Base-by-base conservation (phyloP, 2,797 vertebrate species). In the Lacerta viridis region DNA sequence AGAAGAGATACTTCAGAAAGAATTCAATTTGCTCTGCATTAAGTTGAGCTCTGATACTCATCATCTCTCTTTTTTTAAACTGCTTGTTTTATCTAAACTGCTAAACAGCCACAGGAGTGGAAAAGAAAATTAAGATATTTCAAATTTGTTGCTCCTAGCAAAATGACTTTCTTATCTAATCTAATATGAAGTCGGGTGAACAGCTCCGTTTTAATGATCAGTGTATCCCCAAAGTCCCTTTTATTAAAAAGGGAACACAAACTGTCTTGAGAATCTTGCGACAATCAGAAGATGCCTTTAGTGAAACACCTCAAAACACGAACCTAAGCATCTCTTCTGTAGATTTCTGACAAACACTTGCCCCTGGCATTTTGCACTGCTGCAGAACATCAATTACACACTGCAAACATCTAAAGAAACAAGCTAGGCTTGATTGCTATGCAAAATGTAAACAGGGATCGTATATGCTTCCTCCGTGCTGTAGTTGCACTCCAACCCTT, bases 101-200 rank as follows among this genome's bases (percentile, higher is more conserved):
- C 93, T 96, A 92, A 95, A 87, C 89, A 97, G 95, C 95, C 96
- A 96, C 94, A 92, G 94, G 95, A 95, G 84, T 0, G 29, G 88
- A 93, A 94, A 94, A 94, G 95, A 97, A 97, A 97, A 97, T 97
- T 94, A 97, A 96, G 96, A 96, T 94, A 97, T 97, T 97, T 96
- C 94, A 95, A 96, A 96, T 96, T 96, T 96, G 95, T 97, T 97
- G 95, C 97, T 97, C 93, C 95, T 96, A 96, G 97, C 96, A 97
- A 96, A 97, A 97, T 95, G 41, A 95, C 95, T 97, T 97, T 93
- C 95, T 96, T 97, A 97, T 97, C 97, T 97, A 94, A 96, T 96
- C 96, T 97, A 97, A 96, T 95, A 95, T 96, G 95, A 94, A 92
- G 75, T 86, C 93, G 92, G 96, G 96, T 96, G 96, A 96, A 93